These are phyloP conservation scores for Anorthoa munda DNA, from an alignment of 2,888 invertebrate species.

Conservation along the genomic window DNA sequence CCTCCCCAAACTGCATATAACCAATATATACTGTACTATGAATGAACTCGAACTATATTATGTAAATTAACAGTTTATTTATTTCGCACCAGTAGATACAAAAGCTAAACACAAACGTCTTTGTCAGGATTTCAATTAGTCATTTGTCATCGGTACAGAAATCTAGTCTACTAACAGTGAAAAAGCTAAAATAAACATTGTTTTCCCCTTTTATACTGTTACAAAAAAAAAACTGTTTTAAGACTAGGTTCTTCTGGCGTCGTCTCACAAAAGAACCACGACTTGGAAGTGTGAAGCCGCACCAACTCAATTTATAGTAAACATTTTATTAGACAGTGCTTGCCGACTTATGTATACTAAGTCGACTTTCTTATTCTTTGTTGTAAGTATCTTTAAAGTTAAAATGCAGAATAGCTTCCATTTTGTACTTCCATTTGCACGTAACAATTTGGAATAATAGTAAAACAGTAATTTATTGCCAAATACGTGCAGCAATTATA, in stretches of 20 bases:
- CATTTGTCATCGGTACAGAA: background rate
- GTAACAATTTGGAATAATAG: background rate
- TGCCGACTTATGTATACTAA: background rate
- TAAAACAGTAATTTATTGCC: background rate
- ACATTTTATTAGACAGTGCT: conserved; percentile 11
- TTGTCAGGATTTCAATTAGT: background rate
- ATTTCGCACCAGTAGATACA: background rate
- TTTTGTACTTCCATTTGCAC: background rate
- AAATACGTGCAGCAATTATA: background rate
- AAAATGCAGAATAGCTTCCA: background rate
- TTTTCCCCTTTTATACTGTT: background rate
- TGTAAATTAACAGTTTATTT: background rate
- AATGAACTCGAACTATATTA: background rate
- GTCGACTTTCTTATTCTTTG: background rate
- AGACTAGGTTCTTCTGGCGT: background rate
- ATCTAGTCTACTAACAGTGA: conserved; percentile 4
- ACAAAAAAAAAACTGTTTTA: conserved; percentile 3
- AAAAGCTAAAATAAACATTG: conserved; percentile 11
- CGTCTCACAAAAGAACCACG: conserved; percentile 1
- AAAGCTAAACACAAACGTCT: background rate
- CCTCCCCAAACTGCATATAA: no score
- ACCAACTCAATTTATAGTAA: background rate
- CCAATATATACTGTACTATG: background rate
- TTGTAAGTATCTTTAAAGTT: background rate
- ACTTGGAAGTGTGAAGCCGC: background rate